These are phyloP conservation scores for Sapajus apella DNA, from an alignment of 2,113 vertebrate genomes.

Conservation along the genomic window DNA sequence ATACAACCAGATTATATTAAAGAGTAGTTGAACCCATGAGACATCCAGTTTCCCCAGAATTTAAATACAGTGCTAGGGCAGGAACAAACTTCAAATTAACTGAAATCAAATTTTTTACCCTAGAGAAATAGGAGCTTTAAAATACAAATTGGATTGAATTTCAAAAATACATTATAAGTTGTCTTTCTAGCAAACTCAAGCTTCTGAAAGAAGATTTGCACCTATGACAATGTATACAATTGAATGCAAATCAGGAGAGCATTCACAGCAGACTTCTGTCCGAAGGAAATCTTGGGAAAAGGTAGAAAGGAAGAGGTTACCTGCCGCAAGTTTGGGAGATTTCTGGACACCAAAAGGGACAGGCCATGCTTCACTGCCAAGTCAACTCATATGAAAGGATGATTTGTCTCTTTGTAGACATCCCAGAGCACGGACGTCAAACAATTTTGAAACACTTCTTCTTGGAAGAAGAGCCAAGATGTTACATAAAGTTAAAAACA, in stretches of 20 bases:
- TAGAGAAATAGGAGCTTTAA: neutral
- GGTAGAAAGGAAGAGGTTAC: neutral
- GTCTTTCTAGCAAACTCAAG: neutral
- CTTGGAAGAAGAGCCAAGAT: conserved; percentile 33
- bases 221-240: neutral
- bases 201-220: neutral
- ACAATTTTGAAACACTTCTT: conserved; percentile 60
- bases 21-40: neutral
- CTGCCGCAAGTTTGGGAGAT: neutral
- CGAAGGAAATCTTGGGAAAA: neutral
- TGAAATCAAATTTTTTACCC: neutral
- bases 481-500: conserved; percentile 52
- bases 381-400: conserved; percentile 52
- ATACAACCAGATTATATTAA: neutral
- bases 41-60: neutral
- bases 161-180: neutral
- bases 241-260: neutral
- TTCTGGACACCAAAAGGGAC: conserved; percentile 22
- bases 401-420: conserved; percentile 45
- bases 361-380: neutral
- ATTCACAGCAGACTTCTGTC: neutral
- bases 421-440: conserved; percentile 41
- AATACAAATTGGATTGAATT: neutral
- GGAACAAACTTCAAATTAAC: neutral
- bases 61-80: neutral